A percentile compares a stretch with the other conserved stretches of the same genome.
These are phyloP conservation scores for Ladona fulva DNA, from an alignment of 1,140 invertebrate genomes.

Conservation along the genomic window DNA sequence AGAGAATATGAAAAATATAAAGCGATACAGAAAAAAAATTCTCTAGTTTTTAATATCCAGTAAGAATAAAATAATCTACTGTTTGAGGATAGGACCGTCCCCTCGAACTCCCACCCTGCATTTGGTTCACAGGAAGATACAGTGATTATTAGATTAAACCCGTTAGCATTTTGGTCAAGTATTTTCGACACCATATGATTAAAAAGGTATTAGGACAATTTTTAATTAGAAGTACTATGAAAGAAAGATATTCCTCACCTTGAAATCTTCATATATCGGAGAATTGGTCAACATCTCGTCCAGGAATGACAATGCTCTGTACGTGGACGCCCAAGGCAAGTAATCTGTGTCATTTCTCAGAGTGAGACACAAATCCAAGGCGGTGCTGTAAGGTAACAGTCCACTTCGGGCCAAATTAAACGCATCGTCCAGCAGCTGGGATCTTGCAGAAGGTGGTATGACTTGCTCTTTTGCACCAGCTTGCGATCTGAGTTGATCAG, in stretches of 20 bases:
- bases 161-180: too few relatives aligned
- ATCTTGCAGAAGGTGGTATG: constrained; percentile 43
- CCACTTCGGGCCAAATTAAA: constrained; percentile 43
- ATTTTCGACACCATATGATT: too few relatives aligned
- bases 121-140: too few relatives aligned
- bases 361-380: constrained; percentile 49
- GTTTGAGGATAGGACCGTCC: too few relatives aligned
- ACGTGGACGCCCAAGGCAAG: constrained; percentile 53
- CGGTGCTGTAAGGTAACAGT: constrained; percentile 35
- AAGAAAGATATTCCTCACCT: not conserved
- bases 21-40: too few relatives aligned
- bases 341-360: constrained; percentile 51
- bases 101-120: too few relatives aligned
- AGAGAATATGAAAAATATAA: too few relatives aligned
- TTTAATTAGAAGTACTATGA: too few relatives aligned
- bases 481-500: constrained; percentile 37
- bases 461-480: constrained; percentile 39
- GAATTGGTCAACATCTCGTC: constrained; percentile 35
- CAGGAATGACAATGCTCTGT: constrained; percentile 34
- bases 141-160: too few relatives aligned
- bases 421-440: constrained; percentile 51
- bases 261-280: constrained; percentile 27
- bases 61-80: too few relatives aligned
- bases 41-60: too few relatives aligned
- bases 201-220: too few relatives aligned